Evolutionary conservation across 2,797 vertebrate genomes (phyloP).

Genomic region (Takifugu ocellatus): DNA sequence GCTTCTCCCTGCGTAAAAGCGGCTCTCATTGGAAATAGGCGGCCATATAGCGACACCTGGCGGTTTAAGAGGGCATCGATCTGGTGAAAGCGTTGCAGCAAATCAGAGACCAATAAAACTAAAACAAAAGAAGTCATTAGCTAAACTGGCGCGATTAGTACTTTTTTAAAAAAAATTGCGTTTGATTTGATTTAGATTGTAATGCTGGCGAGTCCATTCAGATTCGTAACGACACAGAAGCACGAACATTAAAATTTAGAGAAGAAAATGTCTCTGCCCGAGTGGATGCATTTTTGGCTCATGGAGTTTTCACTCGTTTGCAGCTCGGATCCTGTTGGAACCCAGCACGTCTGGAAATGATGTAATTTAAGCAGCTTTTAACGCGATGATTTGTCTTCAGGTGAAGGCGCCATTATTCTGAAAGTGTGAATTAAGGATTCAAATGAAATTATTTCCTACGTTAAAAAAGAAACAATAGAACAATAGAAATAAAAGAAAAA

Average conservation of each 20-base stretch:
- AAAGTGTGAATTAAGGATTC: too few relatives aligned
- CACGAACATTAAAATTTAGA: background rate
- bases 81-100: constrained; percentile 8
- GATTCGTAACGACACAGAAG: background rate
- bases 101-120: constrained; percentile 32
- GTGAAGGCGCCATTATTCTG: too few relatives aligned
- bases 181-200: constrained; percentile 14
- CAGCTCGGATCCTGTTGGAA: constrained; percentile 4
- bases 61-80: constrained; percentile 52
- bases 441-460: too few relatives aligned
- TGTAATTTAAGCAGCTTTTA: background rate
- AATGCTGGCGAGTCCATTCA: background rate
- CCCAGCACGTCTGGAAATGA: background rate
- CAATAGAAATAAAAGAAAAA: too few relatives aligned
- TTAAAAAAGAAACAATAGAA: too few relatives aligned
- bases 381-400: background rate
- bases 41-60: constrained; percentile 94
- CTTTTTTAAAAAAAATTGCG: background rate
- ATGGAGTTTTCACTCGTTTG: background rate
- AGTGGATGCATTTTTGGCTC: background rate
- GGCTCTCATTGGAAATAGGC: constrained; percentile 60
- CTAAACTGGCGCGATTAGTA: background rate
- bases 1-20: constrained; percentile 32
- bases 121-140: background rate
- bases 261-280: background rate